phyloP scores from a whole-genome alignment of 2,797 vertebrate species.

The Triplophysa bombifrons region DNA sequence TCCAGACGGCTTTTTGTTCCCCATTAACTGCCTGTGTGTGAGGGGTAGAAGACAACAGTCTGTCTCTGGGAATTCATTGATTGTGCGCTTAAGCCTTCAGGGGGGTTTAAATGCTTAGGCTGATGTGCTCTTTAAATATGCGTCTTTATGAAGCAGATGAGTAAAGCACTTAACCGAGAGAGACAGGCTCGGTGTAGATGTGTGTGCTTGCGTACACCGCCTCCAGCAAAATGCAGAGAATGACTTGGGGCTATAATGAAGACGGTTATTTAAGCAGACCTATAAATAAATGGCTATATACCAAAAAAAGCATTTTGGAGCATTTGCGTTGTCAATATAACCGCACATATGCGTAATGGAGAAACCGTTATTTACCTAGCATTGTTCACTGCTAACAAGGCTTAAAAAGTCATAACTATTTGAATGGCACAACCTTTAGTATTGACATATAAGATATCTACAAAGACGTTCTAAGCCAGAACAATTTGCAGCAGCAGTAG shows the following conservation, averaged over 20 bases:
- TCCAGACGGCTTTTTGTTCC: slow-evolving; percentile 12
- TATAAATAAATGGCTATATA: not conserved
- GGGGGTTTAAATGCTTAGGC: slow-evolving; percentile 28
- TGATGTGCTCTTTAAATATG: slow-evolving; percentile 47
- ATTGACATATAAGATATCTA: too few relatives aligned
- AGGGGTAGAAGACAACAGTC: slow-evolving; percentile 4
- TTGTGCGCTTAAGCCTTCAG: slow-evolving; percentile 25
- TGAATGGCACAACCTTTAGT: too few relatives aligned
- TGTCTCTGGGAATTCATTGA: slow-evolving; percentile 33
- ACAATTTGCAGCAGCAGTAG: too few relatives aligned
- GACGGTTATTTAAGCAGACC: not conserved
- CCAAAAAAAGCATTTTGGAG: not conserved
- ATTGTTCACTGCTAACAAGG: not conserved
- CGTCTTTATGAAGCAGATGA: slow-evolving; percentile 21
- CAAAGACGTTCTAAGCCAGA: too few relatives aligned
- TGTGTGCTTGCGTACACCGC: not conserved
- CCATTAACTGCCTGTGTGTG: slow-evolving; percentile 26
- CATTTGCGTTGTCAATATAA: not conserved
- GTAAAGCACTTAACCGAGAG: slow-evolving; percentile 41
- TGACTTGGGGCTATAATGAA: not conserved
- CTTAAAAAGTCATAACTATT: too few relatives aligned
- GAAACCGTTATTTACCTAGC: not conserved
- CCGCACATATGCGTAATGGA: not conserved
- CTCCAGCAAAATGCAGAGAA: not conserved
- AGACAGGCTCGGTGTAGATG: slow-evolving; percentile 10